A percentile compares a stretch with the other conserved stretches of the same genome.
Evolutionary conservation across 1,140 invertebrate genomes (phyloP).

Genomic region (Conus betulinus): DNA sequence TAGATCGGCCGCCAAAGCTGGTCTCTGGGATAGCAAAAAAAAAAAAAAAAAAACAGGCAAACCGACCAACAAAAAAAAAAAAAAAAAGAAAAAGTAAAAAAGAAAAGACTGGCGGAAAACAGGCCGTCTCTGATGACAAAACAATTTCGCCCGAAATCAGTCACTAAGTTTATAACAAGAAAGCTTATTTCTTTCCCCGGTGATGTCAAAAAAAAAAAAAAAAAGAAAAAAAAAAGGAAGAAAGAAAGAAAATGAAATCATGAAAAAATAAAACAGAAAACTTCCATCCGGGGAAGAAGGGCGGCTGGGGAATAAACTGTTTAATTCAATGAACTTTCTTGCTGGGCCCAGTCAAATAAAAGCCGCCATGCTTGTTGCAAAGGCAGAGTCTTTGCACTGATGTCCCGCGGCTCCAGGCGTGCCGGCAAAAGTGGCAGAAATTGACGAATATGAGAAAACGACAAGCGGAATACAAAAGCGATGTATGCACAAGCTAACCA

Average conservation of each 20-base stretch:
- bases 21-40: not conserved
- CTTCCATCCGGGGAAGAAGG: not conserved
- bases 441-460: constrained; percentile 38
- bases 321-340: constrained; percentile 23
- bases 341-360: constrained; percentile 21
- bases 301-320: constrained; percentile 16
- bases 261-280: no score
- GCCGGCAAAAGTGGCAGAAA: constrained; percentile 26
- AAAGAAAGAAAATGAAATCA: no score
- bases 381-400: constrained; percentile 26
- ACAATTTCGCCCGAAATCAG: constrained; percentile 6
- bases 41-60: no score
- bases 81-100: no score
- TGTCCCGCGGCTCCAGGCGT: constrained; percentile 16
- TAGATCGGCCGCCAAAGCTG: not conserved
- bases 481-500: constrained; percentile 30
- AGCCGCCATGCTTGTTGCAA: constrained; percentile 24
- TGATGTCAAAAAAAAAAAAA: not conserved
- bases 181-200: constrained; percentile 4
- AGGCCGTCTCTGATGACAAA: constrained; percentile 1
- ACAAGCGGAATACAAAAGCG: constrained; percentile 37
- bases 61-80: no score
- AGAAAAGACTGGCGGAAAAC: not conserved
- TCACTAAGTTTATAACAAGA: constrained; percentile 23
- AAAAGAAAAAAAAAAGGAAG: not conserved